Percentiles rank a stretch among this genome's conserved stretches.
These are phyloP conservation scores for Lasioglossum figueresi DNA, from an alignment of 2,888 invertebrate genomes.

Conservation along the genomic window DNA sequence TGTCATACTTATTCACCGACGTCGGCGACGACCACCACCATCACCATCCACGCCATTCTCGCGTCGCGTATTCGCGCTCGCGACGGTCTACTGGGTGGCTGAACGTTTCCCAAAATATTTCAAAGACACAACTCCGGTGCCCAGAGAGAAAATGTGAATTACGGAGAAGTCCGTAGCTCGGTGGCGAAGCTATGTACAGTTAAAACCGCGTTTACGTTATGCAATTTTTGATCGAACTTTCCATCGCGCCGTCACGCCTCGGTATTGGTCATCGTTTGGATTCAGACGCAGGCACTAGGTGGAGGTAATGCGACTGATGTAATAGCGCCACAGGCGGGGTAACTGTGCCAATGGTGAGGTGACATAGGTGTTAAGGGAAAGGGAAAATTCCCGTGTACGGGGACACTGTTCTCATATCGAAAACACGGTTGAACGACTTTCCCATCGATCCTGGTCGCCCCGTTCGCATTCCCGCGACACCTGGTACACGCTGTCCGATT, in stretches of 20 bases:
- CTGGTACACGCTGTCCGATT: not conserved
- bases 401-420: not conserved
- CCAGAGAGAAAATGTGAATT: too few species aligned
- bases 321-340: not conserved
- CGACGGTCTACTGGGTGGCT: conserved; percentile 18
- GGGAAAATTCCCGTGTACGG: too few species aligned
- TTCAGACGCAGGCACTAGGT: not conserved
- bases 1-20: conserved; percentile 73
- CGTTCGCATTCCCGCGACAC: not conserved
- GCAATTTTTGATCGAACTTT: too few species aligned
- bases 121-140: not conserved
- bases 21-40: conserved; percentile 38
- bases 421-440: not conserved
- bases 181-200: too few species aligned
- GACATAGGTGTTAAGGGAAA: not conserved
- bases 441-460: not conserved
- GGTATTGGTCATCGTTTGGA: not conserved
- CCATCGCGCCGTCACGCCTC: too few species aligned
- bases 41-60: conserved; percentile 30
- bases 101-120: conserved; percentile 6
- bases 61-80: conserved; percentile 22
- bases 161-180: too few species aligned
- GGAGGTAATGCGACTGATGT: not conserved
- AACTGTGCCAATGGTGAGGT: not conserved
- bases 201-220: too few species aligned